Conservation (phyloP, 2,888 invertebrate species). For the Petrolisthes manimaculis region DNA sequence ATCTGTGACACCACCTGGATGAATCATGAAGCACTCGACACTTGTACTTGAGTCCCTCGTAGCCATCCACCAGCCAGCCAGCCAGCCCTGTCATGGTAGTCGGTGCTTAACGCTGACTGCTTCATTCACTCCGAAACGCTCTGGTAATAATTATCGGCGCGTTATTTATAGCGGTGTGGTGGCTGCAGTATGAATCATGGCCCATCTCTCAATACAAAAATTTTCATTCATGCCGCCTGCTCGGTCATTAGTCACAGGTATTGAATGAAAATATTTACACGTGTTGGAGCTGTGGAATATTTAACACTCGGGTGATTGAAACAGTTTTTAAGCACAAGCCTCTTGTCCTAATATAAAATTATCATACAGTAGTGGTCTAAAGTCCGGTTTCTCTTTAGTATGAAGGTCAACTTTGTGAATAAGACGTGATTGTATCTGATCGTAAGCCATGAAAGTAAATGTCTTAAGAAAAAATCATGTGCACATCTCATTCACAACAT, state of each 20-base stretch:
- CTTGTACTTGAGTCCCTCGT: too few relatives aligned
- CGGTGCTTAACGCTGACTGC: constrained; percentile 16
- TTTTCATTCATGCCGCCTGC: constrained; percentile 26
- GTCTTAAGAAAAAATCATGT: too few relatives aligned
- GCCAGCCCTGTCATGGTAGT: constrained; percentile 8
- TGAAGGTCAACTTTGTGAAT: too few relatives aligned
- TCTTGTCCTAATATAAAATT: too few relatives aligned
- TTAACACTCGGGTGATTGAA: background rate
- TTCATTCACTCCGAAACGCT: constrained; percentile 20
- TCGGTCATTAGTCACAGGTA: background rate
- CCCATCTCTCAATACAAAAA: constrained; percentile 29
- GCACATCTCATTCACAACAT: too few relatives aligned
- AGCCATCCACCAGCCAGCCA: background rate
- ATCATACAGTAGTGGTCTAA: too few relatives aligned
- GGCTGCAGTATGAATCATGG: constrained; percentile 27
- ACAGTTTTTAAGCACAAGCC: too few relatives aligned
- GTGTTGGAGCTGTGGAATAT: background rate
- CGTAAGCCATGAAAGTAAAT: too few relatives aligned
- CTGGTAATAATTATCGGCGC: constrained; percentile 30
- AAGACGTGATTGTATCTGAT: too few relatives aligned
- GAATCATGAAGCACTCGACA: constrained; percentile 16
- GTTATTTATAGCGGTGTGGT: constrained; percentile 34
- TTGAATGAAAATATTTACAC: background rate
- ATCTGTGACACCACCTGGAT: background rate
- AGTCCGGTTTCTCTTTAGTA: too few relatives aligned